Percentiles rank a stretch among this genome's conserved stretches.
These are phyloP conservation scores for Gorsachius magnificus DNA, from an alignment of 2,797 vertebrate genomes.

Conservation along the genomic window DNA sequence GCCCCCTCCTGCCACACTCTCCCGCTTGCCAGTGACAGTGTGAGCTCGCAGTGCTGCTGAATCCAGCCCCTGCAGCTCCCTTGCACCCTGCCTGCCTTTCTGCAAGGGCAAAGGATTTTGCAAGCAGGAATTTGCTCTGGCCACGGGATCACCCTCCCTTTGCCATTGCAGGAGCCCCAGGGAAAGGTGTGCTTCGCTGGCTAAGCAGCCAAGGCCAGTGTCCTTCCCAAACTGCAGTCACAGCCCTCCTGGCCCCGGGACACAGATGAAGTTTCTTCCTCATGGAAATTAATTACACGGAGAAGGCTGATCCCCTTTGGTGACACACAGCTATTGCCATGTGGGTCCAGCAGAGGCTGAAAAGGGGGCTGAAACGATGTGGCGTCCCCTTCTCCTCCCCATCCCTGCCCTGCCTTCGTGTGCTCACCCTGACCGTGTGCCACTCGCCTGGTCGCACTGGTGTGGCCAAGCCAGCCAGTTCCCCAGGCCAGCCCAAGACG, in stretches of 20 bases:
- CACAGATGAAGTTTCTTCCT: background rate
- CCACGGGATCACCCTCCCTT: background rate
- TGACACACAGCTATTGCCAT: background rate
- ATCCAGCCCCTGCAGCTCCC: background rate
- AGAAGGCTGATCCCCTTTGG: background rate
- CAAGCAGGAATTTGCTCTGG: background rate
- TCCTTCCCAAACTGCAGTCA: background rate
- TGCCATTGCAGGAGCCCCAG: background rate
- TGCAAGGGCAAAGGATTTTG: background rate
- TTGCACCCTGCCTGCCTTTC: background rate
- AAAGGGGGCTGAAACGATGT: rapidly evolving
- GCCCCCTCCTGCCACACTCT: background rate
- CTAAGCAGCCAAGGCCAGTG: background rate
- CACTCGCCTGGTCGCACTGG: background rate
- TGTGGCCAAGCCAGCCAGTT: background rate
- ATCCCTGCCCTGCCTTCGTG: background rate
- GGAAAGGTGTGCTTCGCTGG: background rate
- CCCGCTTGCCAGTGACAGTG: background rate
- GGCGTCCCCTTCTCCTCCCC: background rate
- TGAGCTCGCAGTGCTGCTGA: background rate
- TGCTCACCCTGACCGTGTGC: rapidly evolving
- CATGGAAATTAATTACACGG: background rate
- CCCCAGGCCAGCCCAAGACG: background rate
- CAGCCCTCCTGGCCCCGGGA: rapidly evolving
- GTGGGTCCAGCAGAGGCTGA: background rate